Conservation (phyloP, 2,888 invertebrate species). For the Macropis europaea region DNA sequence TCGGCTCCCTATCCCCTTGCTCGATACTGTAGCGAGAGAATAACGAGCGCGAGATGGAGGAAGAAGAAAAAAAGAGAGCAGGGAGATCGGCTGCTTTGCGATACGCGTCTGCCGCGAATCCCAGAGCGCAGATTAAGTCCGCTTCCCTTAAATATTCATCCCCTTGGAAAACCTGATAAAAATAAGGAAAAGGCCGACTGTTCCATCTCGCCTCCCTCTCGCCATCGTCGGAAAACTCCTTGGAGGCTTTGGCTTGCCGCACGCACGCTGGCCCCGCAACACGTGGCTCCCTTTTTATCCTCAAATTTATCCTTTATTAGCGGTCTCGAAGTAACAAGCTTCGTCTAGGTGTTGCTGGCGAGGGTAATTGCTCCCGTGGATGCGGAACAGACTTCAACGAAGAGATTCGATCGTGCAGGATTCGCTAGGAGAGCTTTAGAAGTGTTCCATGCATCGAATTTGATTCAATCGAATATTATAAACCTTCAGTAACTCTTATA, state of each 20-base stretch:
- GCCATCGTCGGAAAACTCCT: constrained; percentile 37
- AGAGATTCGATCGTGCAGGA: too few relatives aligned
- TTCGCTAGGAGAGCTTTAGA: too few relatives aligned
- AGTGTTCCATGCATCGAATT: too few relatives aligned
- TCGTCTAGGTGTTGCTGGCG: too few relatives aligned
- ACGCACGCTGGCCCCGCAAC: constrained; percentile 50
- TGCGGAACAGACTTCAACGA: too few relatives aligned
- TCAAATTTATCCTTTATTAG: constrained; percentile 42
- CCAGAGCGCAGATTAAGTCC: constrained; percentile 83
- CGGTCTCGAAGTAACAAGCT: constrained; percentile 15
- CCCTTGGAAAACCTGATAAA: constrained; percentile 81
- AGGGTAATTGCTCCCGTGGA: too few relatives aligned
- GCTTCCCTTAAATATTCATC: constrained; percentile 83
- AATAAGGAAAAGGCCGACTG: constrained; percentile 78
- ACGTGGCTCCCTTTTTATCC: constrained; percentile 55
- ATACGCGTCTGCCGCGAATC: constrained; percentile 77
- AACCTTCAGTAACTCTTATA: too few relatives aligned
- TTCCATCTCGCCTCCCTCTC: constrained; percentile 38
- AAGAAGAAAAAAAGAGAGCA: constrained; percentile 22
- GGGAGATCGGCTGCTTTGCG: constrained; percentile 68
- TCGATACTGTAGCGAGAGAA: constrained; percentile 33
- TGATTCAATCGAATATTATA: too few relatives aligned
- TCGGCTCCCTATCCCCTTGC: constrained; percentile 19
- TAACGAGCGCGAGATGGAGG: constrained; percentile 37
- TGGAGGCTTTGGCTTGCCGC: constrained; percentile 22